Evolutionary conservation across 2,888 invertebrate genomes (phyloP).

Genomic region (Sinopyrophorus schimmeli): DNA sequence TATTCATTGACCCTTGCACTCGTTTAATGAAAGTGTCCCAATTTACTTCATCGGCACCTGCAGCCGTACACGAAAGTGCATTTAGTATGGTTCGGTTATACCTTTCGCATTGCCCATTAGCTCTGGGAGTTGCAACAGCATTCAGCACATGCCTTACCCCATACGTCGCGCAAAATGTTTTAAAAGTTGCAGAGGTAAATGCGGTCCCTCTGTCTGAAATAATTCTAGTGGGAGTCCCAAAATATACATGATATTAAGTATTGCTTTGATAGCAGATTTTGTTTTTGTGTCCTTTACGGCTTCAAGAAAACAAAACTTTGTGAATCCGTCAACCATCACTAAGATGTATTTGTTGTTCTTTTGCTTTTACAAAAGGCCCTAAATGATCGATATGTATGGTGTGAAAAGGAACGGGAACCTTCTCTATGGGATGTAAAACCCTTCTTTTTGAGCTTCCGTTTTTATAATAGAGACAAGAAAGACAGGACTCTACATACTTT

Average conservation of each 20-base stretch:
- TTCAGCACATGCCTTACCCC: constrained; percentile 34
- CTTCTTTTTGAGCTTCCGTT: constrained; percentile 36
- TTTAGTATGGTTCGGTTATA: constrained; percentile 6
- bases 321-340: constrained; percentile 46
- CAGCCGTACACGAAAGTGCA: neutral
- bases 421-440: constrained; percentile 44
- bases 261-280: no score
- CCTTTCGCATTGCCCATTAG: constrained; percentile 27
- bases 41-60: neutral
- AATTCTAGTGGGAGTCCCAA: constrained; percentile 10
- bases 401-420: constrained; percentile 47
- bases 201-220: constrained; percentile 15
- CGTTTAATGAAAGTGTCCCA: constrained; percentile 3
- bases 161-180: constrained; percentile 32
- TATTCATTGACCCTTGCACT: constrained; percentile 6
- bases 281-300: constrained; percentile 16
- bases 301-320: constrained; percentile 10
- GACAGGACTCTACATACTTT: constrained; percentile 39
- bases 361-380: constrained; percentile 48
- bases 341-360: constrained; percentile 46
- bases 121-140: constrained; percentile 35
- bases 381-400: constrained; percentile 52
- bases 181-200: constrained; percentile 29
- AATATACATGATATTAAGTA: no score
- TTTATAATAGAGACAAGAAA: constrained; percentile 43